Evolutionary conservation across 2,797 vertebrate genomes (phyloP), one percentile per base, ranked within the genome.

Genomic region (Telmatherina bonti): DNA sequence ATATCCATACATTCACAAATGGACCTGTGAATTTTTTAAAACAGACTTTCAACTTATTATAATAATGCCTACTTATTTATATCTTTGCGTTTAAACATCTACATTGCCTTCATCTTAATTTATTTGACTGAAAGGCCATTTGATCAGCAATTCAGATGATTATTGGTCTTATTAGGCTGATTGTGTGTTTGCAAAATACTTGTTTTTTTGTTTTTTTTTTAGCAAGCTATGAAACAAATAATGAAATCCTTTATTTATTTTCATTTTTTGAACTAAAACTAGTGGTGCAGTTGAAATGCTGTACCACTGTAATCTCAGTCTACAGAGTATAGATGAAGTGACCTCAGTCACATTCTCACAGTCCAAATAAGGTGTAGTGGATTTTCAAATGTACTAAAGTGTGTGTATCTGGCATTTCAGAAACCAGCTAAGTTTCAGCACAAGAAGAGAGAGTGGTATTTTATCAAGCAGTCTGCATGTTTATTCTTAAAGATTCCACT

Each of bases 401-500:
- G 7, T 16, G 33, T 11, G 24, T n/a, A 4, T 59, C 18, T 29
- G 1, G 30, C 29, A 22, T 56, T 55, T 36, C 29, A 16, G 30
- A 33, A 27, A 36, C 16, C 55, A 58, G 43, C 31, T 36, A 20
- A 11, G 58, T 26, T 43, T 24, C 24, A 27, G 22, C 31, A 9
- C 18, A 11, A n/a, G 24, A 29, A 56, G 15, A 36, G 41, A 43
- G 38, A 5, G 24, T n/a, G 22, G 24, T 24, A 30, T 60, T 31
- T 29, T 5, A 36, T 35, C 29, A 29, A 56, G n/a, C n/a, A 31
- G n/a, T 38, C 52, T 26, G 54, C 29, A 30, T 24, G 22, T 62
- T 63, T 41, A 62, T 0, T 33, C 26, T 45, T 35, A 35, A 35
- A 20, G 3, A 55, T n/a, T 59, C 58, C 30, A 61, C 43, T 74